These are phyloP conservation scores for Scolopax mira DNA, from an alignment of 2,113 vertebrate species.

Conservation along the genomic window DNA sequence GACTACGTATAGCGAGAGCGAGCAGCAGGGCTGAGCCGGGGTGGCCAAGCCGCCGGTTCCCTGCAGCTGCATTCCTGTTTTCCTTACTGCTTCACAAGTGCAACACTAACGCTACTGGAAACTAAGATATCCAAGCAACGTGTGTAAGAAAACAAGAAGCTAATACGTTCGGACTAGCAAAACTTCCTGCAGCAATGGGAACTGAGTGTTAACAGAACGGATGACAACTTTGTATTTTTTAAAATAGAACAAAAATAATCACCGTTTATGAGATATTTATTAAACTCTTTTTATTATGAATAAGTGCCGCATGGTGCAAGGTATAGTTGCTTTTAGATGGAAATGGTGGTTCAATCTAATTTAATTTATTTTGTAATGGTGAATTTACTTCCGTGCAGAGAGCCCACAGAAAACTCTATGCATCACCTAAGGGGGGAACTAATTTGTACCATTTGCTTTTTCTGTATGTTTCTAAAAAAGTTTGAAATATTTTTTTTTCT, in stretches of 20 bases:
- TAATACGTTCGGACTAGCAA: background rate
- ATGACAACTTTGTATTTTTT: conserved; percentile 56
- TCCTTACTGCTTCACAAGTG: conserved; percentile 54
- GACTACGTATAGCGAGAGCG: background rate
- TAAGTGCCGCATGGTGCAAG: conserved; percentile 64
- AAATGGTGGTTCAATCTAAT: conserved; percentile 25
- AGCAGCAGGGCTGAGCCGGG: background rate
- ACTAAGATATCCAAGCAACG: background rate
- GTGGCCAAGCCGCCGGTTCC: background rate
- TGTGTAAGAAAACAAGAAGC: background rate
- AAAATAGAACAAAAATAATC: conserved; percentile 5
- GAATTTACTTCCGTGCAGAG: conserved; percentile 35
- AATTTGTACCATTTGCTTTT: conserved; percentile 50
- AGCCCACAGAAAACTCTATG: conserved; percentile 54
- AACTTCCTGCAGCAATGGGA: background rate
- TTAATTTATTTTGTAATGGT: conserved; percentile 63
- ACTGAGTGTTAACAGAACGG: background rate
- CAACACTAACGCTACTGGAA: conserved; percentile 34
- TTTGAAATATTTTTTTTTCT: background rate
- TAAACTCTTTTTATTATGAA: conserved; percentile 65
- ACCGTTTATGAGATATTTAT: conserved; percentile 43
- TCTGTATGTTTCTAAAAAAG: conserved; percentile 35
- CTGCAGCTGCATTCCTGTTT: background rate
- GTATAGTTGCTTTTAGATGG: conserved; percentile 55
- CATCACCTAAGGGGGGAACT: background rate